These are phyloP conservation scores for Thumatha senex DNA, from an alignment of 2,888 invertebrate species.

Conservation along the genomic window DNA sequence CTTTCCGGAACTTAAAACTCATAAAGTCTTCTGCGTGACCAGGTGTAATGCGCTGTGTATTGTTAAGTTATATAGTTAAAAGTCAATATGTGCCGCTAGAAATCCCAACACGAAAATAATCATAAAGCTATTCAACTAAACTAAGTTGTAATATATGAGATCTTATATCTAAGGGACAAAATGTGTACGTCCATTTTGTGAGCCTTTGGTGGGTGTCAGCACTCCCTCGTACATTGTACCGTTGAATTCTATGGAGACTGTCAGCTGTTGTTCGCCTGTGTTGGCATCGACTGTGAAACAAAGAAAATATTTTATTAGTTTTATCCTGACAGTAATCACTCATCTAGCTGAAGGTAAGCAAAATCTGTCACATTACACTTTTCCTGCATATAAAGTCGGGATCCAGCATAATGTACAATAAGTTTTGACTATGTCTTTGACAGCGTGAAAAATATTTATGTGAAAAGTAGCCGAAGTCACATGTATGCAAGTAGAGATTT, in stretches of 20 bases:
- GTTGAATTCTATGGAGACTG: constrained; percentile 98
- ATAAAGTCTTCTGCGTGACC: too few relatives aligned
- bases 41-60: too few relatives aligned
- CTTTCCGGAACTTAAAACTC: too few relatives aligned
- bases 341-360: neutral
- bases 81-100: constrained; percentile 18
- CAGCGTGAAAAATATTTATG: too few relatives aligned
- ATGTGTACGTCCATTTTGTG: constrained; percentile 72
- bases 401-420: too few relatives aligned
- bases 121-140: constrained; percentile 12
- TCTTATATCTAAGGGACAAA: constrained; percentile 67
- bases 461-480: too few relatives aligned
- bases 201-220: constrained; percentile 85
- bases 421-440: too few relatives aligned
- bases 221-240: constrained; percentile 98
- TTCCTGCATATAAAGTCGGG: too few relatives aligned
- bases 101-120: constrained; percentile 18
- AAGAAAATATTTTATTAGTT: constrained; percentile 11
- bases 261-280: constrained; percentile 93
- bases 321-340: neutral
- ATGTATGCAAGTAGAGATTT: too few relatives aligned
- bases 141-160: too few relatives aligned
- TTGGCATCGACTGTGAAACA: constrained; percentile 88
- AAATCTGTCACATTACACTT: neutral
- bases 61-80: too few relatives aligned